A percentile compares a stretch with the other conserved stretches of the same genome.
Conservation (phyloP, 2,113 vertebrate species). For the Sclerurus mexicanus region DNA sequence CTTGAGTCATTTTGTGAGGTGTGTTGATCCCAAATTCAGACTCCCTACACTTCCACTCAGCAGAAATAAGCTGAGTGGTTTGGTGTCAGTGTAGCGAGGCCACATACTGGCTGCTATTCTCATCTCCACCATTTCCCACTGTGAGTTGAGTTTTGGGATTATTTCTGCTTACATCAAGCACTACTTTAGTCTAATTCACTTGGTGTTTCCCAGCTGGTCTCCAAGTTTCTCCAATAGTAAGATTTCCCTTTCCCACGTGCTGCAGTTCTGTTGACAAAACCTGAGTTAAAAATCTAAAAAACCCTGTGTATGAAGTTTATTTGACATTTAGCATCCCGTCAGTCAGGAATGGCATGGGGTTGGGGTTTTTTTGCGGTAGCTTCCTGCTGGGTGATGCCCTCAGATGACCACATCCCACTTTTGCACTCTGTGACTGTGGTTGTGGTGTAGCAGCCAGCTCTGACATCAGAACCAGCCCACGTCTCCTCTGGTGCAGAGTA, state of each 20-base stretch:
- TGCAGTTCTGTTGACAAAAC: not conserved
- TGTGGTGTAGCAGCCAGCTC: not conserved
- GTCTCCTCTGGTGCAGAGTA: not conserved
- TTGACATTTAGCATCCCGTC: rapidly evolving
- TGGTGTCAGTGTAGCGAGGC: not conserved
- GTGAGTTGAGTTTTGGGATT: not conserved
- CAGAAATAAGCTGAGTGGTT: not conserved
- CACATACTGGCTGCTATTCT: rapidly evolving
- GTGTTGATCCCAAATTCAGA: not conserved
- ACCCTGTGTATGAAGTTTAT: not conserved
- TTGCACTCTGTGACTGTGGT: rapidly evolving
- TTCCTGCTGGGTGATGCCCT: not conserved
- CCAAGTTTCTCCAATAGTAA: not conserved
- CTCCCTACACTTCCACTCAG: not conserved
- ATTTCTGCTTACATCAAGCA: not conserved
- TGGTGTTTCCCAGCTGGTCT: not conserved
- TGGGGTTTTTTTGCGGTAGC: rapidly evolving
- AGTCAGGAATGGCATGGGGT: rapidly evolving
- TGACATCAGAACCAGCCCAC: not conserved
- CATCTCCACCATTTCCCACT: not conserved
- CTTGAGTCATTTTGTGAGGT: not conserved
- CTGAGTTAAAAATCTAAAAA: not conserved
- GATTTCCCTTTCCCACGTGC: not conserved
- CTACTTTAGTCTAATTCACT: not conserved
- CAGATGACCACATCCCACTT: rapidly evolving